Evolutionary conservation across 2,113 vertebrate species (phyloP).

Genomic region (Pholis gunnellus): DNA sequence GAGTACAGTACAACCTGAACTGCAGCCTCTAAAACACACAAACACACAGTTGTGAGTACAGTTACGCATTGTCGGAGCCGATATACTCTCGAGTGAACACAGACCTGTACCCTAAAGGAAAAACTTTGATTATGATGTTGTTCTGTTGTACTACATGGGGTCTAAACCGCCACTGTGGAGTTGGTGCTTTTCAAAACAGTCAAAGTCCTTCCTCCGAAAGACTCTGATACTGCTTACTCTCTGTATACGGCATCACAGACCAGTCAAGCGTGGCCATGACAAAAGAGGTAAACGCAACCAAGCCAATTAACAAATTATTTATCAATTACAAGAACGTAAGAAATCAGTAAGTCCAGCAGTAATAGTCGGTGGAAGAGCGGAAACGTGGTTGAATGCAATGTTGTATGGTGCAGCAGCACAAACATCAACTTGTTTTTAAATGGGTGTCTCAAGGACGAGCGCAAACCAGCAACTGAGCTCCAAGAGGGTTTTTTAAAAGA

Average conservation of each 20-base stretch:
- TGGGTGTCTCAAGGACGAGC: background rate
- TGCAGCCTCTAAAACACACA: constrained; percentile 47
- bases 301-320: background rate
- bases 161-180: constrained; percentile 20
- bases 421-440: background rate
- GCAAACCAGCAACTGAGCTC: background rate
- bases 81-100: constrained; percentile 45
- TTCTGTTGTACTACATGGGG: constrained; percentile 50
- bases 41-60: constrained; percentile 28
- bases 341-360: background rate
- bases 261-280: background rate
- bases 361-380: background rate
- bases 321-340: background rate
- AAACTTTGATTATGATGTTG: constrained; percentile 51
- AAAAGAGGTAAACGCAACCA: background rate
- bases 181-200: constrained; percentile 13
- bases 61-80: constrained; percentile 26
- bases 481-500: background rate
- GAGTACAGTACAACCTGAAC: constrained; percentile 31
- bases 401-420: background rate
- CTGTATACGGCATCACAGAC: background rate
- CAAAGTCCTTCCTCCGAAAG: constrained; percentile 1
- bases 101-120: constrained; percentile 40
- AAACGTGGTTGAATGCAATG: background rate
- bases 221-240: background rate